These are phyloP conservation scores for Poecilia wingei DNA, from an alignment of 2,797 vertebrate species.

Conservation along the genomic window DNA sequence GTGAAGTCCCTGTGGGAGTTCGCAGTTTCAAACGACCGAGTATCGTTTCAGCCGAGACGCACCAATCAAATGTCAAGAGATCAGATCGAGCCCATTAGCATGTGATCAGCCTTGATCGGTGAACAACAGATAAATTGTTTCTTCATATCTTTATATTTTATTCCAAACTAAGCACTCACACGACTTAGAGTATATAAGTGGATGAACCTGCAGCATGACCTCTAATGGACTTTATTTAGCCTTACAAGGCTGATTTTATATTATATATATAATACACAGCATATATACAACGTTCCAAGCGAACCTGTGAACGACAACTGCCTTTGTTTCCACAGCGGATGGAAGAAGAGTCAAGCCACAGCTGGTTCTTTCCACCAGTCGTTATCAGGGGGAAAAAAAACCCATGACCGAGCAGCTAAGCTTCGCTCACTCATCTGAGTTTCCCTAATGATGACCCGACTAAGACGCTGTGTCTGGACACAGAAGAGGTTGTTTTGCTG, in stretches of 20 bases:
- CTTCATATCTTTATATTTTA: neutral
- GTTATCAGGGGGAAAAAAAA: too few relatives aligned
- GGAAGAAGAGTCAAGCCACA: neutral
- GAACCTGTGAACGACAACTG: neutral
- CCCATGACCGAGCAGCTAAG: neutral
- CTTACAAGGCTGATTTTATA: neutral
- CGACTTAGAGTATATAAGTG: neutral
- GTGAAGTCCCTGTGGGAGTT: constrained; percentile 36
- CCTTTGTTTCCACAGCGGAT: neutral
- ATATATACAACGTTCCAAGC: neutral
- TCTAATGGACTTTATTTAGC: neutral
- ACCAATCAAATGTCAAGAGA: neutral
- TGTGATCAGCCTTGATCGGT: neutral
- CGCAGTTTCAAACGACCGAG: constrained; percentile 26
- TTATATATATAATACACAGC: too few relatives aligned
- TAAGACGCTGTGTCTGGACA: neutral
- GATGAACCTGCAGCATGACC: neutral
- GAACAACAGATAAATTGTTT: neutral
- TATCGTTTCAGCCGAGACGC: neutral
- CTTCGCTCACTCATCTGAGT: neutral
- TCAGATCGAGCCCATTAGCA: neutral
- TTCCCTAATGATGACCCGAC: neutral
- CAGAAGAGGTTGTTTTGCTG: neutral
- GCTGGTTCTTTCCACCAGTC: neutral
- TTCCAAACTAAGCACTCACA: neutral